Evolutionary conservation across 2,888 invertebrate species (phyloP), one percentile per base, ranked within the genome.

Genomic region (Hemicrepidius hirtus): DNA sequence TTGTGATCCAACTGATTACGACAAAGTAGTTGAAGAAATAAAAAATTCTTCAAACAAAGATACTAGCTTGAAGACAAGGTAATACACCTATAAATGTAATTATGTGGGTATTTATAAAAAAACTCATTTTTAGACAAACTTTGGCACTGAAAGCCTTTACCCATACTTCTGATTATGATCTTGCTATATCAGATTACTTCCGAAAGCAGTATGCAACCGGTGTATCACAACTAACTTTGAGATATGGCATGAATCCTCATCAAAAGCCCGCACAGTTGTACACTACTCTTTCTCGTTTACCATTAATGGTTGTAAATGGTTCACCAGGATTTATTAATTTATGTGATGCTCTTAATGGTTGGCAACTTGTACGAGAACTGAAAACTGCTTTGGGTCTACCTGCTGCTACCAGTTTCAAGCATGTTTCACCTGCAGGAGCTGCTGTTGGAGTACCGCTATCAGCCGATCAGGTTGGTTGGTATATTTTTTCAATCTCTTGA

Each of bases 201-300:
- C 93, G 98, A 10, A 94, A 94, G 83, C 93, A 97, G 84, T 98
- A 95, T 85, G 94, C 95, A 0, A 86, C 89, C 3, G 93, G 92
- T 1, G 88, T 90, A 1, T 92, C 96, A 0, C 97, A 97, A 84
- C 83, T 98, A 60, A 92, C 94, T 0, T 88, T 98, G 53, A 91
- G 98, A 81, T 99, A 99, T 86, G 99, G 93, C 66, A 98, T 98
- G 96, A 99, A 99, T 87, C 99, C 99, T 0, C 99, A 99, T 84
- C 99, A 99, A 85, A 97, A 96, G 84, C 97, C 97, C 0, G 98
- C 98, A 0, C 97, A 97, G 83, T 88, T 98, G 5, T 98, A 92
- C 85, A 97, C 97, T 0, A 94, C 92, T 0, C 86, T 92, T 20
- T 90, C 93, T 64, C 89, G 92, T 63, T 88, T 99, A 65, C 99